phyloP scores from a whole-genome alignment of 1,140 invertebrate species.

The Bombus breviceps region DNA sequence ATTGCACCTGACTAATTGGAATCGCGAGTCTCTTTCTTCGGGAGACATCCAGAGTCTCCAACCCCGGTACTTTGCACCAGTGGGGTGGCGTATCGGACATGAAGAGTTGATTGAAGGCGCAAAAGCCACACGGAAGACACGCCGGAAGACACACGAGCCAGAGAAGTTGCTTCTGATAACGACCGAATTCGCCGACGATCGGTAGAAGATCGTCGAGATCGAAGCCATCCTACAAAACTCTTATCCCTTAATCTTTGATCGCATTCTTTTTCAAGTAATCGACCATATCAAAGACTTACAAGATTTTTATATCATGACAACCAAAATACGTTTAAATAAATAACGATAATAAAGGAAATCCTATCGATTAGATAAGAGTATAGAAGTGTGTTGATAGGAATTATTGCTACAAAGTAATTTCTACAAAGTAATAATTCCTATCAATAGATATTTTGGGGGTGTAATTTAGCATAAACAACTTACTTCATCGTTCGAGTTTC shows the following conservation, averaged over 20 bases:
- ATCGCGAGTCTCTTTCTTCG: conserved; percentile 86
- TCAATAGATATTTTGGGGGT: too few species aligned
- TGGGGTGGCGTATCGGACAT: conserved; percentile 92
- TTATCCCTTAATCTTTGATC: not conserved
- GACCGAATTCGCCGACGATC: conserved; percentile 93
- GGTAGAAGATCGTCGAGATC: conserved; percentile 93
- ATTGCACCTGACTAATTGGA: conserved; percentile 79
- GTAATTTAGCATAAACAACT: conserved; percentile 7
- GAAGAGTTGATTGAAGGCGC: conserved; percentile 95
- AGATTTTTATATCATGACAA: not conserved
- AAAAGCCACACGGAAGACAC: conserved; percentile 94
- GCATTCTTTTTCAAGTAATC: not conserved
- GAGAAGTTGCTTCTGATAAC: conserved; percentile 92
- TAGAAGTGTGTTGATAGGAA: not conserved
- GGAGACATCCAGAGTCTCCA: conserved; percentile 82
- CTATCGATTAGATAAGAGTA: not conserved
- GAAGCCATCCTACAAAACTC: conserved; percentile 82
- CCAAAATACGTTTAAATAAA: not conserved
- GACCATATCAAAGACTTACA: too few species aligned
- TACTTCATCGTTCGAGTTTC: conserved; percentile 45
- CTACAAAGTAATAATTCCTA: too few species aligned
- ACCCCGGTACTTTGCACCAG: conserved; percentile 90
- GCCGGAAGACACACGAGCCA: conserved; percentile 94
- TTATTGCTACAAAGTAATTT: not conserved
- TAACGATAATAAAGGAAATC: not conserved